Percentiles rank a stretch among this genome's conserved stretches.
Conservation (phyloP, 2,797 vertebrate species). For the Myotis myotis region DNA sequence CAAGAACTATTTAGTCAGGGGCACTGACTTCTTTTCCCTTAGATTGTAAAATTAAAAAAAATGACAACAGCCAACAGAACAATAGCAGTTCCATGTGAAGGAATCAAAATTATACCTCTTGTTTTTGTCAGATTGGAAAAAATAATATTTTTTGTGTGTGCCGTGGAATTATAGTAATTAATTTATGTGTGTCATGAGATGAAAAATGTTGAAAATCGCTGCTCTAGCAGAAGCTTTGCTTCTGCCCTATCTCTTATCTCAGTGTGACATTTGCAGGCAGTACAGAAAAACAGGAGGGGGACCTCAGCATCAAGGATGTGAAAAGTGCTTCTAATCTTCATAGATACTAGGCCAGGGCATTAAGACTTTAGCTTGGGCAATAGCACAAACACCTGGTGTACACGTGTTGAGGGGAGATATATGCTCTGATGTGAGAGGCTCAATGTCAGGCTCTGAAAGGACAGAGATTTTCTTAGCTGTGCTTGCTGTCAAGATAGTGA, state of each 20-base stretch:
- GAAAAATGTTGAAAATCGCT: not conserved
- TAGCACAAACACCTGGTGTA: not conserved
- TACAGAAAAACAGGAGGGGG: not conserved
- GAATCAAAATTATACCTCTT: not conserved
- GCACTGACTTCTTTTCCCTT: not conserved
- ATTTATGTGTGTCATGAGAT: not conserved
- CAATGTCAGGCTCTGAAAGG: not conserved
- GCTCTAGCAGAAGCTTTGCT: not conserved
- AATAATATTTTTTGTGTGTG: too few relatives aligned
- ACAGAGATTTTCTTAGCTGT: not conserved
- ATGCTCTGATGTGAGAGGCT: not conserved
- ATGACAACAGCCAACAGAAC: not conserved
- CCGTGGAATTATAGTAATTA: not conserved
- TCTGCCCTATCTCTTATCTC: not conserved
- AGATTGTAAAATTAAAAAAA: not conserved
- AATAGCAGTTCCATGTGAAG: not conserved
- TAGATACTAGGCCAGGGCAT: not conserved
- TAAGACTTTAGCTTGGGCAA: not conserved
- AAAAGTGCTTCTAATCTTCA: slow-evolving; percentile 23
- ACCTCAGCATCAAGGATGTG: not conserved
- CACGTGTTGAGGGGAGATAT: not conserved
- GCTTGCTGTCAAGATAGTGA: slow-evolving; percentile 21
- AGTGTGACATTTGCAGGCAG: not conserved
- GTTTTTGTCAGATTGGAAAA: not conserved
- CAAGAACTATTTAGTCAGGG: not conserved